Evolutionary conservation across 2,888 invertebrate species (phyloP), one percentile per base, ranked within the genome.

Genomic region (Scaptomyza flava): DNA sequence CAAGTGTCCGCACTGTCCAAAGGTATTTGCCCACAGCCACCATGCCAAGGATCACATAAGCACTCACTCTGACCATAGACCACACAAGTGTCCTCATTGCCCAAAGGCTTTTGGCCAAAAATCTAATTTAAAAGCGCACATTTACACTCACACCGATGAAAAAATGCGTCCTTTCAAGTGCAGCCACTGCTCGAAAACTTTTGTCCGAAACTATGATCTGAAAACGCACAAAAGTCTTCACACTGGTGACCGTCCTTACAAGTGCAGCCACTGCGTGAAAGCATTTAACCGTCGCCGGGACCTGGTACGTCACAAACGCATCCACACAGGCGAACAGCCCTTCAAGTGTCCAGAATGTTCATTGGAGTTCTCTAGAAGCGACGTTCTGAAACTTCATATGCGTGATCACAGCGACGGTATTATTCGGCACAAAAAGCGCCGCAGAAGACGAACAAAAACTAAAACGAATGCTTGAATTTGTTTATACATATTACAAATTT

Each of bases 71-170:
- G 52, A 14, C 2, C 12, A 60, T 30, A 65, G 60, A 8, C 60
- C 69, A n/a, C 57, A 69, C 33, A 31, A 65, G 52, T 71, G 60
- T 38, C 60, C 66, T 1, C 59, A 70, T 42, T 71, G 69, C 20
- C 43, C 58, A 1, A 69, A 65, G 34, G 33, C 43, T 0, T 71
- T 71, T 34, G 7, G 0, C 0, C 60, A 61, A 8, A 61, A 66
- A n/a, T 42, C 57, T 2, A 57, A 57, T 36, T 20, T 70, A 31
- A 41, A n/a, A 3, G 45, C 48, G 2, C 66, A 70, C 23, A 61
- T 66, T 20, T n/a, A 38, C 50, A 34, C 45, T 0, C 71, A 70
- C 7, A 1, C 8, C 4, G 23, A n/a, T 5, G 41, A 30, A 1
- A 34, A 20, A 3, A 7, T 6, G 34, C 36, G 41, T 20, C 41